A percentile compares a stretch with the other conserved stretches of the same genome.
These are phyloP conservation scores for Galaxea fascicularis DNA, from an alignment of 92 coral and sea anemone genomes.

Conservation along the genomic window DNA sequence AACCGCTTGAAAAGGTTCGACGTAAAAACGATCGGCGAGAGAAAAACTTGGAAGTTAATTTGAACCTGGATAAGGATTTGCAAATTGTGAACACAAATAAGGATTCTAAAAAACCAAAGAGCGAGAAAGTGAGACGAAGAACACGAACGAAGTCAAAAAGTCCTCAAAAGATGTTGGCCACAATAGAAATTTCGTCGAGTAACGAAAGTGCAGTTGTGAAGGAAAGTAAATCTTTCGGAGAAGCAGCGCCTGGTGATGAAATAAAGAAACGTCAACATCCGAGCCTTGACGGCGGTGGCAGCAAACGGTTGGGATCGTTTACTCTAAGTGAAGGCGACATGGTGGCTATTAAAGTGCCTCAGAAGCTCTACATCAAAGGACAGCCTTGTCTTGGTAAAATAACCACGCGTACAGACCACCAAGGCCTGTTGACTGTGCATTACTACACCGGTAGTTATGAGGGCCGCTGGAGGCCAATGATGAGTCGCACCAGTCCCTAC, in stretches of 20 bases:
- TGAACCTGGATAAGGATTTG: neutral
- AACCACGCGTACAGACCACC: constrained; percentile 68
- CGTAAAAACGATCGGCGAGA: constrained; percentile 20
- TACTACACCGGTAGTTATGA: constrained; percentile 90
- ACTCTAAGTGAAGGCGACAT: constrained; percentile 83
- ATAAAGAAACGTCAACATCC: constrained; percentile 8
- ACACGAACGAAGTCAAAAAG: constrained; percentile 25
- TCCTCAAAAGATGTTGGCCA: constrained; percentile 3
- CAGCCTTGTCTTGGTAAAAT: constrained; percentile 97
- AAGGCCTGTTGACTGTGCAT: constrained; percentile 82
- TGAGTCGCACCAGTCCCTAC: constrained; percentile 97
- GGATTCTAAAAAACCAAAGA: constrained; percentile 8
- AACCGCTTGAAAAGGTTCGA: constrained; percentile 25
- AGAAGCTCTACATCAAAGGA: constrained; percentile 90
- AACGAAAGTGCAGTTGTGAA: neutral
- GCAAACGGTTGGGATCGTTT: constrained; percentile 26
- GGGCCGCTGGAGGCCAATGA: constrained; percentile 96
- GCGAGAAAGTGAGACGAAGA: constrained; percentile 35
- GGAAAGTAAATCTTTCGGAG: neutral
- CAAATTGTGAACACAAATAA: constrained; percentile 37
- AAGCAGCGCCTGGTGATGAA: neutral
- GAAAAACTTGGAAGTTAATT: constrained; percentile 26
- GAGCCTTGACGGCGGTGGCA: neutral
- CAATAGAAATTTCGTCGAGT: neutral
- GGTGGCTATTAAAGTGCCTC: constrained; percentile 93